phyloP scores from a whole-genome alignment of 2,888 invertebrate species.

The Chydorus sphaericus region DNA sequence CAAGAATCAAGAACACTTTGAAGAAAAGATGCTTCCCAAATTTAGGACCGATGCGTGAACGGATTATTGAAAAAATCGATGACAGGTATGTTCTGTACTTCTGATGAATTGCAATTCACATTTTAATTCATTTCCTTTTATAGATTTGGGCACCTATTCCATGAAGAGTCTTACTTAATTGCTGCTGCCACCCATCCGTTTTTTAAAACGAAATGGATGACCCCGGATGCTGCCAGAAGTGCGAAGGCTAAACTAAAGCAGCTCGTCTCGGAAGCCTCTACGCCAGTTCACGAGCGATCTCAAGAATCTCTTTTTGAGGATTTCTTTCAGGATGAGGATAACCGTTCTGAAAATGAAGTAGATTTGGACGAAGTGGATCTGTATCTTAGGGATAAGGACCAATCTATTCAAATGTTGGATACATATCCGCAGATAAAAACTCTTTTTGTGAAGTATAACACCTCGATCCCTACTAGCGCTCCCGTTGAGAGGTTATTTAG shows the following conservation, averaged over 20 bases:
- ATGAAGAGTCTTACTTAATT: too few species aligned
- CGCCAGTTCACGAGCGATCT: background rate
- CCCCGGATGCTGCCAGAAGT: background rate
- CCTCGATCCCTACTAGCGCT: background rate
- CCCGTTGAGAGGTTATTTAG: background rate
- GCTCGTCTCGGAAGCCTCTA: background rate
- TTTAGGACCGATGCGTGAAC: background rate
- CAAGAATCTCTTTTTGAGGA: background rate
- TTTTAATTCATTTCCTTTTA: too few species aligned
- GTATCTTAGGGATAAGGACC: background rate
- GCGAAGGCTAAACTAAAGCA: background rate
- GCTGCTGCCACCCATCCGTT: background rate
- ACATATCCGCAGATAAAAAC: background rate
- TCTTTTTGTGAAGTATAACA: background rate
- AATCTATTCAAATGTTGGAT: background rate
- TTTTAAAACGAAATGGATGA: background rate
- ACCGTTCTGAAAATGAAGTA: background rate
- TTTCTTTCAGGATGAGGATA: background rate
- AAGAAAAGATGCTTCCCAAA: background rate
- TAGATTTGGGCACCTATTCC: too few species aligned
- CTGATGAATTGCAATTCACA: background rate
- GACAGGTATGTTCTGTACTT: background rate
- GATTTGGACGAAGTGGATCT: background rate
- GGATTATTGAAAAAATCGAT: background rate
- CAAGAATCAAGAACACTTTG: background rate